Percentiles rank a stretch among this genome's conserved stretches.
Conservation (phyloP, 2,888 invertebrate species). For the Lasius fuliginosus region DNA sequence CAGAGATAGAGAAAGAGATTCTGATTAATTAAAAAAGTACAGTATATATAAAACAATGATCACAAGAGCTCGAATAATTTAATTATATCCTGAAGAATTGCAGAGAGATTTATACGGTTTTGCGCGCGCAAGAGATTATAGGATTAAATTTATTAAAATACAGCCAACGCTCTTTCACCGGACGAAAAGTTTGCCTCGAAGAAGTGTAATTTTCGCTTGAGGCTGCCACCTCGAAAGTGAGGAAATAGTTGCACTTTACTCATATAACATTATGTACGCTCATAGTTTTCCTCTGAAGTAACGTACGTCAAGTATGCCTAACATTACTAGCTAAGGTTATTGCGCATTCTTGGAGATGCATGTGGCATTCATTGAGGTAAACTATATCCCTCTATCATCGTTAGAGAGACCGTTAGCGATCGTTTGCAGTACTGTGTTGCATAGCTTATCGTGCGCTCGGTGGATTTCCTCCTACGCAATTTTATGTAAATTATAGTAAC, state of each 20-base stretch:
- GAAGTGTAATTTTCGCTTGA: background rate
- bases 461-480: background rate
- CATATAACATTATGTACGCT: background rate
- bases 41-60: background rate
- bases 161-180: background rate
- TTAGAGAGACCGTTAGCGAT: background rate
- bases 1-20: background rate
- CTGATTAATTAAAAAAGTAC: background rate
- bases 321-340: constrained; percentile 30
- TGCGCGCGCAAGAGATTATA: background rate
- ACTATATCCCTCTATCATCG: background rate
- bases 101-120: background rate
- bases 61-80: background rate
- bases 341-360: constrained; percentile 41
- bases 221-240: background rate
- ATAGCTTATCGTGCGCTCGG: constrained; percentile 21
- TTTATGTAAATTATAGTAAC: constrained; percentile 29
- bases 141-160: background rate
- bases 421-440: background rate
- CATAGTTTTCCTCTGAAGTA: constrained; percentile 21
- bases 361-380: constrained; percentile 27
- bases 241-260: constrained; percentile 23
- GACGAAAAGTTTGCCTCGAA: background rate
- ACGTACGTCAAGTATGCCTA: constrained; percentile 22
- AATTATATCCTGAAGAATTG: background rate